Conservation (phyloP, 2,888 invertebrate genomes). For the Tricholauxania praeusta region DNA sequence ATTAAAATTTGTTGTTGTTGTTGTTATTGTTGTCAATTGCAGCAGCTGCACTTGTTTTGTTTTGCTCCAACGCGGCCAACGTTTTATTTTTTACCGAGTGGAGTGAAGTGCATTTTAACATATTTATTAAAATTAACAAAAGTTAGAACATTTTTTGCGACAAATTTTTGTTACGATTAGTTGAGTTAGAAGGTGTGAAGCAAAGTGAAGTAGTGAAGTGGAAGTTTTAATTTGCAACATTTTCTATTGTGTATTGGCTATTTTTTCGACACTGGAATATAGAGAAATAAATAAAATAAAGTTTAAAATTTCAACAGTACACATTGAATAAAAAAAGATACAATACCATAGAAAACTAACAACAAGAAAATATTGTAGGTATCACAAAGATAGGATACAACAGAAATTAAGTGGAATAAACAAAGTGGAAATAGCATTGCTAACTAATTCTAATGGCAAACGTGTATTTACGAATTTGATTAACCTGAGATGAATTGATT, state of each 20-base stretch:
- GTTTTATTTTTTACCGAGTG: not conserved
- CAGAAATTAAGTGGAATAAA: too few species aligned
- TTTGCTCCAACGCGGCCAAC: not conserved
- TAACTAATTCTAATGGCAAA: too few species aligned
- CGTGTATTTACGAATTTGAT: too few species aligned
- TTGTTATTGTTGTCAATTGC: constrained; percentile 46
- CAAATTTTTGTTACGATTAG: not conserved
- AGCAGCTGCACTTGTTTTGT: not conserved
- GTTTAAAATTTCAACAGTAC: constrained; percentile 1
- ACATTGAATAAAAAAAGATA: not conserved
- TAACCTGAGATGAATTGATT: too few species aligned
- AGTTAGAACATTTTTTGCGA: not conserved
- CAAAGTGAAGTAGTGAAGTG: constrained; percentile 14
- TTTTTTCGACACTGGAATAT: constrained; percentile 65
- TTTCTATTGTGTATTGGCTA: constrained; percentile 51
- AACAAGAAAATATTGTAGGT: too few species aligned
- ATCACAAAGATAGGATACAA: too few species aligned
- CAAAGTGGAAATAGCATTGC: too few species aligned
- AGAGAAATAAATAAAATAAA: constrained; percentile 54
- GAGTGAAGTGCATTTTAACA: constrained; percentile 4
- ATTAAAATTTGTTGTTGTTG: constrained; percentile 16
- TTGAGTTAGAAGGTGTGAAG: constrained; percentile 3
- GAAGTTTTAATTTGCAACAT: constrained; percentile 42
- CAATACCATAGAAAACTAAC: too few species aligned
- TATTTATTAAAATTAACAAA: not conserved